Evolutionary conservation across 2,797 vertebrate genomes (phyloP).

Genomic region (Phylloscopus collybita): DNA sequence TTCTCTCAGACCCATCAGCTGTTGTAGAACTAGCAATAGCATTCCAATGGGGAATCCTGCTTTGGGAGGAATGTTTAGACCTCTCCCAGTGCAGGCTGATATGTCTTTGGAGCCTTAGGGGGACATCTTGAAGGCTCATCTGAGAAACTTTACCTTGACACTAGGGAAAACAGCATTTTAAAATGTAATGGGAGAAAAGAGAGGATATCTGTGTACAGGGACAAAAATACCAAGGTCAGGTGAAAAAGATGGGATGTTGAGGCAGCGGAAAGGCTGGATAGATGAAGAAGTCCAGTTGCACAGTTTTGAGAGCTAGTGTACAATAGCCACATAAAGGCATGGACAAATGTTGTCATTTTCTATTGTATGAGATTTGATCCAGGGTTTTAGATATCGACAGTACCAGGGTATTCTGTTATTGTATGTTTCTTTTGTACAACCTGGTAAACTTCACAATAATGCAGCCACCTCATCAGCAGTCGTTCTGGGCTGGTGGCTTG

Average conservation of each 20-base stretch:
- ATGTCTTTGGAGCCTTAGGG: background rate
- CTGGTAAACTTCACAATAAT: background rate
- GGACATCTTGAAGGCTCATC: background rate
- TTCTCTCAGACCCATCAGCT: background rate
- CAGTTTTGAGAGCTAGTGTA: background rate
- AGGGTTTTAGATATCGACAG: background rate
- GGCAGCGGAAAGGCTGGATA: background rate
- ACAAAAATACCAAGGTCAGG: background rate
- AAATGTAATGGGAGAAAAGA: background rate
- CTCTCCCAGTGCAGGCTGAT: background rate
- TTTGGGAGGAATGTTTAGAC: background rate
- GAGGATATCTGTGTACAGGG: background rate
- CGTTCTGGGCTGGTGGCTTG: background rate
- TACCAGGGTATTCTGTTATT: background rate
- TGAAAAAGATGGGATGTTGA: background rate
- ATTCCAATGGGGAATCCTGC: background rate
- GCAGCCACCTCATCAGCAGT: background rate
- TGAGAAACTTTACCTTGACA: background rate
- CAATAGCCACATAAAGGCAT: background rate
- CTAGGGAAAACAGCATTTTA: background rate
- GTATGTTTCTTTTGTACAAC: background rate
- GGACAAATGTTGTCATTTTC: background rate
- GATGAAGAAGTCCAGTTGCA: background rate
- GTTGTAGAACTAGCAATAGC: background rate
- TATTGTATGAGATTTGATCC: background rate